phyloP scores from a whole-genome alignment of 2,888 invertebrate species.

The Acleris laterana region DNA sequence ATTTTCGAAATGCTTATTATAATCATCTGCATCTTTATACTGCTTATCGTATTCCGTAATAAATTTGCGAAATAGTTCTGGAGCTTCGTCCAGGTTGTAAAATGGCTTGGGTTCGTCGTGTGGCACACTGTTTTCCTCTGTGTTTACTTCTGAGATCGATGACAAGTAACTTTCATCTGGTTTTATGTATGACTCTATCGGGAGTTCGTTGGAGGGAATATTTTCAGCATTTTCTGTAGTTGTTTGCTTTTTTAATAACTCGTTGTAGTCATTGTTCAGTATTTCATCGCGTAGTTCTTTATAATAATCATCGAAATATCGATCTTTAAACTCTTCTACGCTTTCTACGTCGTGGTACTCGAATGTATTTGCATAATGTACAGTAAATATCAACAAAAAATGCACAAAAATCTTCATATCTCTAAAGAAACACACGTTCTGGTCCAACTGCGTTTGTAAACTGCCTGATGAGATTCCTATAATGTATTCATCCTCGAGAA shows the following conservation, averaged over 20 bases:
- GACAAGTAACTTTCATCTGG: not conserved
- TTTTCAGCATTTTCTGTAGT: conserved; percentile 2
- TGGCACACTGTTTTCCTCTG: not conserved
- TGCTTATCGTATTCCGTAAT: conserved; percentile 54
- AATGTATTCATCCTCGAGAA: conserved; percentile 9
- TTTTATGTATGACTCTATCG: conserved; percentile 12
- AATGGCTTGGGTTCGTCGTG: conserved; percentile 38
- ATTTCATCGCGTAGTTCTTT: not conserved
- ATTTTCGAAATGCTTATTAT: conserved; percentile 51
- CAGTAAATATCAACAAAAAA: conserved; percentile 12
- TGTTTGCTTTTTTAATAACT: not conserved
- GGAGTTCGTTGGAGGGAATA: not conserved
- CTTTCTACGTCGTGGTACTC: conserved; percentile 37
- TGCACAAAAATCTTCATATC: conserved; percentile 14
- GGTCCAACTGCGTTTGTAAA: conserved; percentile 7
- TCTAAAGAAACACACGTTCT: conserved; percentile 19
- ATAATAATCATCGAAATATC: conserved; percentile 25
- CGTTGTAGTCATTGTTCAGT: not conserved
- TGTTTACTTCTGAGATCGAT: not conserved
- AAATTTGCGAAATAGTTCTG: conserved; percentile 56
- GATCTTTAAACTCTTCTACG: conserved; percentile 41
- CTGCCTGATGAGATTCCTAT: conserved; percentile 20
- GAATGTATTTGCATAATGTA: conserved; percentile 36
- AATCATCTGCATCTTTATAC: conserved; percentile 56
- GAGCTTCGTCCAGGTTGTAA: conserved; percentile 62